Percentiles rank a stretch among this genome's conserved stretches.
Conservation (phyloP, 2,888 invertebrate species). For the Muscina levida region DNA sequence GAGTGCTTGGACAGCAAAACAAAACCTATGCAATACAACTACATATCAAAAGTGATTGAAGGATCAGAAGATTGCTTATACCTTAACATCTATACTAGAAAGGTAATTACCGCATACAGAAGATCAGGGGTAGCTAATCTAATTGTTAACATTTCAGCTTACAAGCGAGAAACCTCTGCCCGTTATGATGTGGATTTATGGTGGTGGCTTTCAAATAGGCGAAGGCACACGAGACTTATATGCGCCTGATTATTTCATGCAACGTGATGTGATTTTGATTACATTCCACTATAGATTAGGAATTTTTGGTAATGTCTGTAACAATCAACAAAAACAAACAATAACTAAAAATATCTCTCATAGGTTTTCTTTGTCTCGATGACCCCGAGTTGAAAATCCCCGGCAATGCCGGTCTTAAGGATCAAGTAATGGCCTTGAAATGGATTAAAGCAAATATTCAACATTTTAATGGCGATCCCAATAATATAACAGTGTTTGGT, state of each 20-base stretch:
- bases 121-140: neutral
- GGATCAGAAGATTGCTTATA: slow-evolving; percentile 75
- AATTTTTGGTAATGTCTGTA: slow-evolving; percentile 73
- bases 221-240: slow-evolving; percentile 71
- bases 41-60: slow-evolving; percentile 67
- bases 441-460: slow-evolving; percentile 81
- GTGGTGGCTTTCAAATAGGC: slow-evolving; percentile 79
- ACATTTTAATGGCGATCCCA: slow-evolving; percentile 80
- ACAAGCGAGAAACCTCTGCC: slow-evolving; percentile 67
- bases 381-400: slow-evolving; percentile 80
- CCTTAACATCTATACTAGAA: slow-evolving; percentile 72
- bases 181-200: slow-evolving; percentile 80
- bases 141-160: slow-evolving; percentile 54
- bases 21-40: slow-evolving; percentile 69
- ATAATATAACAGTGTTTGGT: slow-evolving; percentile 81
- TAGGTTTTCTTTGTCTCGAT: slow-evolving; percentile 80
- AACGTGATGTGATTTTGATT: slow-evolving; percentile 78
- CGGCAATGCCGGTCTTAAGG: slow-evolving; percentile 81
- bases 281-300: slow-evolving; percentile 80
- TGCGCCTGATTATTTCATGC: slow-evolving; percentile 79
- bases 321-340: neutral
- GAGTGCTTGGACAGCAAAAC: slow-evolving; percentile 68
- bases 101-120: slow-evolving; percentile 55
- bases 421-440: slow-evolving; percentile 80
- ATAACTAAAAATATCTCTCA: neutral